Percentiles rank a stretch among this genome's conserved stretches.
These are phyloP conservation scores for Cyclophora albipunctata DNA, from an alignment of 2,888 invertebrate genomes.

Conservation along the genomic window DNA sequence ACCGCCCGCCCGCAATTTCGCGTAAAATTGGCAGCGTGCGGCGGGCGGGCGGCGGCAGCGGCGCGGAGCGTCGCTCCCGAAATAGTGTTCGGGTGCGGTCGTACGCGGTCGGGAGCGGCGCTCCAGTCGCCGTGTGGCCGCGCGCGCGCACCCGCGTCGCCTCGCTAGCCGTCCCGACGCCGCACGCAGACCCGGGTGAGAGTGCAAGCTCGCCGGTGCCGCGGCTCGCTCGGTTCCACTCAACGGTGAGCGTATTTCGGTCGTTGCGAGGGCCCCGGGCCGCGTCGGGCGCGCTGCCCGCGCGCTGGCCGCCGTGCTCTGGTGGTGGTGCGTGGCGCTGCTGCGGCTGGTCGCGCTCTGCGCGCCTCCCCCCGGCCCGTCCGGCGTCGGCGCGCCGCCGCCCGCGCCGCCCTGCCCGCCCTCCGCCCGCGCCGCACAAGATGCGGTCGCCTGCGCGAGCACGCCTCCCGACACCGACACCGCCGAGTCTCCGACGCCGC, in stretches of 20 bases:
- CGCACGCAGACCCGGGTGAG: conserved; percentile 50
- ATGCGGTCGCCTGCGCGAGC: conserved; percentile 64
- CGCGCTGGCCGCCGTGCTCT: conserved; percentile 74
- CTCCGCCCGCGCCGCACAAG: conserved; percentile 59
- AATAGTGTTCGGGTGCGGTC: conserved; percentile 74
- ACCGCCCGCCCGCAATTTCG: conserved; percentile 75
- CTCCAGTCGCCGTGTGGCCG: conserved; percentile 72
- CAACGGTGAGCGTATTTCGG: conserved; percentile 69
- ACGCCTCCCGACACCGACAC: conserved; percentile 59
- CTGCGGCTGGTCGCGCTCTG: conserved; percentile 72
- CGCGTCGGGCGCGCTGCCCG: conserved; percentile 68
- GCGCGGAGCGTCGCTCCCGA: conserved; percentile 71
- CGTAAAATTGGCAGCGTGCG: conserved; percentile 74
- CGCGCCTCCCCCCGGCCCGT: conserved; percentile 67
- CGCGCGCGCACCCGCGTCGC: conserved; percentile 73
- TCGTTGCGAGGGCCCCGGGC: conserved; percentile 65
- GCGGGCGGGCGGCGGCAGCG: conserved; percentile 67
- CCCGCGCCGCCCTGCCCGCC: conserved; percentile 36
- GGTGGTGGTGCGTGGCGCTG: conserved; percentile 74
- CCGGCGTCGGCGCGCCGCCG: conserved; percentile 51
- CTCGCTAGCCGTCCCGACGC: conserved; percentile 52
- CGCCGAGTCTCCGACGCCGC: conserved; percentile 47
- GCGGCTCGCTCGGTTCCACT: conserved; percentile 33
- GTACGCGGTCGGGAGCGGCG: conserved; percentile 64
- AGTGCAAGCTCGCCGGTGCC: conserved; percentile 47